Evolutionary conservation across 2,888 invertebrate genomes (phyloP), one percentile per base, ranked within the genome.

Genomic region (Lepeophtheirus nordmannii): DNA sequence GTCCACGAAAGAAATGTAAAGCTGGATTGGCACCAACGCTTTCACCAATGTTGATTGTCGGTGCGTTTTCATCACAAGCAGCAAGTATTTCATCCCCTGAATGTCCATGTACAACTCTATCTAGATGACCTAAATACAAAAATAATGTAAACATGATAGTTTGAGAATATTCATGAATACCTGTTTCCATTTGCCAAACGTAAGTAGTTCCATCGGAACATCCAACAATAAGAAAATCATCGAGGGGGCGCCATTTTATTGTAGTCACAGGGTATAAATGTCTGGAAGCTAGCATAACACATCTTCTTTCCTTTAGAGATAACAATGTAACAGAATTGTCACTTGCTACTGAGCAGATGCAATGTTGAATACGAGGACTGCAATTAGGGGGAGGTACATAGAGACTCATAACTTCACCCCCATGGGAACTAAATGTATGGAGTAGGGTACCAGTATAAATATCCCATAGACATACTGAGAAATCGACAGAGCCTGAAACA

Each of bases 131-230:
- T 80, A 71, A 17, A 67, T 10, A n/a, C 1, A 39, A 1, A 46
- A 11, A 46, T 5, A 46, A 5, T n/a, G 53, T 46, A 2, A n/a
- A 14, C 17, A 1, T 46, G 8, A 46, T 5, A 5, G 30, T 30
- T 30, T 2, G 30, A 30, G 2, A 30, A 30, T 30, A 5, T 30
- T 30, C 7, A 30, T 30, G 30, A 2, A 30, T 69, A 79, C 82
- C 82, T 1, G 97, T 98, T 78, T 98, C 98, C 94, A 98, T 97
- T 80, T 98, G 97, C 98, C 98, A 98, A 0, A 98, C 93, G 76
- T 94, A 96, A 1, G 97, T 94, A 0, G 94, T 91, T 1, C 96
- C 94, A 76, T 99, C 97, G 10, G 91, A 89, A 75, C 94, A 94
- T 0, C 91, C 92, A 20, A 97, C 91, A 70, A 96, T 87, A 82